Conservation (phyloP, 2,888 invertebrate species). For the Eulithis testata region DNA sequence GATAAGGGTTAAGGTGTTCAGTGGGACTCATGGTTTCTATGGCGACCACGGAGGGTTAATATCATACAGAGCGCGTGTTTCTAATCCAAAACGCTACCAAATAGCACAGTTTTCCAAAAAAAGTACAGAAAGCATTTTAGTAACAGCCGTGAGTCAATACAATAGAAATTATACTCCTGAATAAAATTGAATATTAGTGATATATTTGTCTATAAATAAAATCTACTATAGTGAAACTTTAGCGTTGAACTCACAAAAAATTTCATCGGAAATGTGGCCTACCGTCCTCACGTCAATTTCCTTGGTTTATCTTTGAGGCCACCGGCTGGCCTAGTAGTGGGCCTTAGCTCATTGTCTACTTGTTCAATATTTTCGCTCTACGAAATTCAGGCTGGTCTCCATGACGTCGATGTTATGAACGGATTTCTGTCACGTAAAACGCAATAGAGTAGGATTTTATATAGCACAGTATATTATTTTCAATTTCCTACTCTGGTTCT, state of each 20-base stretch:
- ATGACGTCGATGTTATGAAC: slow-evolving; percentile 24
- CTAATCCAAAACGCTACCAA: background rate
- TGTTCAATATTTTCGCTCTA: slow-evolving; percentile 48
- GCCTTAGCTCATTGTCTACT: background rate
- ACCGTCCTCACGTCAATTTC: no score
- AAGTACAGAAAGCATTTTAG: no score
- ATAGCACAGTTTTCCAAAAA: no score
- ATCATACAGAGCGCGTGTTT: background rate
- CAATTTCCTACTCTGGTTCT: slow-evolving; percentile 7
- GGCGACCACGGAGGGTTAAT: slow-evolving; percentile 53
- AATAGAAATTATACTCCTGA: no score
- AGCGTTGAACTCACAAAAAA: no score
- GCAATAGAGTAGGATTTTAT: slow-evolving; percentile 8
- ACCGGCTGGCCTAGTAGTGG: no score
- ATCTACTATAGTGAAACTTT: no score
- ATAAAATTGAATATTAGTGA: no score
- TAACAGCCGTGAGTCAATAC: no score
- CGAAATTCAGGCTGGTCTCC: slow-evolving; percentile 29
- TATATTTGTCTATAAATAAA: no score
- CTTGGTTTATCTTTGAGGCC: no score
- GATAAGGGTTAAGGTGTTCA: slow-evolving; percentile 73
- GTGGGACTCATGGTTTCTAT: slow-evolving; percentile 71
- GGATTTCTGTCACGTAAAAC: slow-evolving; percentile 11
- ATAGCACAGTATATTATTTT: background rate
- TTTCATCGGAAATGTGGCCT: no score